A percentile compares a stretch with the other conserved stretches of the same genome.
These are phyloP conservation scores for Zeus faber DNA, from an alignment of 2,113 vertebrate genomes.

Conservation along the genomic window DNA sequence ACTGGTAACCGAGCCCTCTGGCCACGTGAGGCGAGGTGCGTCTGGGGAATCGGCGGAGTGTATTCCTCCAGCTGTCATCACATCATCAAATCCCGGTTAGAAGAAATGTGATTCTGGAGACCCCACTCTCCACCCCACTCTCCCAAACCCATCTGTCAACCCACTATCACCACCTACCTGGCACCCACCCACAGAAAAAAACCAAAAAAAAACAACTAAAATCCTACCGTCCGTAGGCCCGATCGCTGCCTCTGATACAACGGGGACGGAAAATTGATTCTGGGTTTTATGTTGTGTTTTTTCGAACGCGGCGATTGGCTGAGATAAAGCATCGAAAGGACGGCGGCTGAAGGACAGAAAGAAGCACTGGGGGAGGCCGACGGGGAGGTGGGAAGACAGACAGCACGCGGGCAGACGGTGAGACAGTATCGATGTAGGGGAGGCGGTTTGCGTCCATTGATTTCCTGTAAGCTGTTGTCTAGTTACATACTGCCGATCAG, in stretches of 20 bases:
- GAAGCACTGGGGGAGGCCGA: slow-evolving; percentile 8
- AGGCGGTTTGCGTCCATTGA: slow-evolving; percentile 57
- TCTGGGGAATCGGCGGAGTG: slow-evolving; percentile 49
- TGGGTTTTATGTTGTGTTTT: slow-evolving; percentile 40
- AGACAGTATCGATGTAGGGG: slow-evolving; percentile 51
- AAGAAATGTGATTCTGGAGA: slow-evolving; percentile 57
- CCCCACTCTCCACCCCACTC: slow-evolving; percentile 12
- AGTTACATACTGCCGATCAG: slow-evolving; percentile 40
- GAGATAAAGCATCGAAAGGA: no score
- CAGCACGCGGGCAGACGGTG: slow-evolving; percentile 28
- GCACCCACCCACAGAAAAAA: slow-evolving; percentile 12
- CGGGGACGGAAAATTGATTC: no score
- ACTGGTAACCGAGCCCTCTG: background rate
- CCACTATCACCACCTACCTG: slow-evolving; percentile 16
- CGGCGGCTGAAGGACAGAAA: background rate
- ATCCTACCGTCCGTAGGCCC: slow-evolving; percentile 25
- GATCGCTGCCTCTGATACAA: no score
- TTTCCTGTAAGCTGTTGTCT: slow-evolving; percentile 56
- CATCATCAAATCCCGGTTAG: slow-evolving; percentile 46
- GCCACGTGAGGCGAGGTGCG: no score
- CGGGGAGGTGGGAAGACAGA: no score
- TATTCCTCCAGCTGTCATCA: slow-evolving; percentile 66
- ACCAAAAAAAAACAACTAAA: background rate
- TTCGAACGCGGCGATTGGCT: no score
- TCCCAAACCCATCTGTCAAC: background rate